Base-by-base conservation (phyloP, 2,888 invertebrate species). In the Sinelater perroti region DNA sequence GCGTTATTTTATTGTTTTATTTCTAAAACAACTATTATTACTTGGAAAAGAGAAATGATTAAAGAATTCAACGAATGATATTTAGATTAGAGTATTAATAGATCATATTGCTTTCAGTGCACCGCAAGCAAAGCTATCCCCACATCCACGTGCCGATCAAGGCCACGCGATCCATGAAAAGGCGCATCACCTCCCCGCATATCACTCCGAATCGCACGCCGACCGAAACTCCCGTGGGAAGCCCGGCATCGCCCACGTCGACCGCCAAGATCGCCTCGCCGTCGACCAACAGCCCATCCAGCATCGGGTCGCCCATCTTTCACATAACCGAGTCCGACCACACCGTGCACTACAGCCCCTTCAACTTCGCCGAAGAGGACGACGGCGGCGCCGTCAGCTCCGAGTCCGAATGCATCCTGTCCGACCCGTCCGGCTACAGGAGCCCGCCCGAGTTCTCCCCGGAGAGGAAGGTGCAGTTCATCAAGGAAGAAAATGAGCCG, bases 61-160 rank as follows among this genome's bases (percentile, higher is more conserved):
- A n/a, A n/a, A n/a, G n/a, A n/a, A n/a, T n/a, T n/a, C n/a, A n/a
- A n/a, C n/a, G n/a, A n/a, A n/a, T n/a, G n/a, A n/a, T n/a, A n/a
- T n/a, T n/a, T n/a, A n/a, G n/a, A n/a, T n/a, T n/a, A n/a, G n/a
- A n/a, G n/a, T n/a, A n/a, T n/a, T n/a, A n/a, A n/a, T n/a, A n/a
- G n/a, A n/a, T n/a, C n/a, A n/a, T 10, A 6, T 36, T 42, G 16
- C 3, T 42, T 52, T 33, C 75, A 87, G 87, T 84, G 73, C 86
- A 87, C 70, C 81, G 86, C 28, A 82, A 85, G 69, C 82, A 82
- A 72, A 84, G 83, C 70, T 86, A 86, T 70, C 86, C 84, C 20
- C 86, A 87, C 70, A 82, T 83, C 67, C 85, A 85, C 69, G 82
- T 81, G 68, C 85, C 86, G 35, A 73, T 86, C 70, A 85, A 85